Evolutionary conservation across 2,797 vertebrate species (phyloP).

Genomic region (Sebastes hubbsi): DNA sequence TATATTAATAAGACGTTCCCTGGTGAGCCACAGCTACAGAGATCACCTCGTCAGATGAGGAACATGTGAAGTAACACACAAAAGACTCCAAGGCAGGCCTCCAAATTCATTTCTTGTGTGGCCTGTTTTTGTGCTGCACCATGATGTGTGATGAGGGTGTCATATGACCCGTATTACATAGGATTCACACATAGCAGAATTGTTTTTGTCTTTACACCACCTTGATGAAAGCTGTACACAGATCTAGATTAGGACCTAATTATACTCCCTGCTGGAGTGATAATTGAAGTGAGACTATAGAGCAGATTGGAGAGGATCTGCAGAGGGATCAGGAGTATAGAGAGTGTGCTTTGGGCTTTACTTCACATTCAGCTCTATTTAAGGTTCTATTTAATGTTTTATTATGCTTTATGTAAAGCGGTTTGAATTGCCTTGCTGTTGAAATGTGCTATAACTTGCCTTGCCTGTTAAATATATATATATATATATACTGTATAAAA

Average conservation of each 20-base stretch:
- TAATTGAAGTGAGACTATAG: conserved; percentile 34
- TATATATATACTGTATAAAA: background rate
- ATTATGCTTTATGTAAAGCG: no score
- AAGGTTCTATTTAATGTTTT: no score
- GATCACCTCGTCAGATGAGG: no score
- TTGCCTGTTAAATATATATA: no score
- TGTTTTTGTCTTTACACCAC: background rate
- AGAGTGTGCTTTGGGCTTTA: background rate
- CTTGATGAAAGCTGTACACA: background rate
- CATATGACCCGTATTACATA: background rate
- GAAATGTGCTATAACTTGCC: no score
- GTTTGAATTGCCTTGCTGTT: no score
- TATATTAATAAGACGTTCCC: background rate
- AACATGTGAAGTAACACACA: background rate
- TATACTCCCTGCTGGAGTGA: conserved; percentile 45
- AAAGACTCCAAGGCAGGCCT: background rate
- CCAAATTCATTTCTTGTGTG: background rate
- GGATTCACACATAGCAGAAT: background rate
- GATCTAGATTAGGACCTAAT: conserved; percentile 35
- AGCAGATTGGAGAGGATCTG: background rate
- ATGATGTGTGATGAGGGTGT: background rate
- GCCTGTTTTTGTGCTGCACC: background rate
- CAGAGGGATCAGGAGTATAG: background rate
- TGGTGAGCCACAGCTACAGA: background rate
- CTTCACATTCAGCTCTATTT: background rate